phyloP scores from a whole-genome alignment of 2,888 invertebrate genomes.

The Cantharis rustica region DNA sequence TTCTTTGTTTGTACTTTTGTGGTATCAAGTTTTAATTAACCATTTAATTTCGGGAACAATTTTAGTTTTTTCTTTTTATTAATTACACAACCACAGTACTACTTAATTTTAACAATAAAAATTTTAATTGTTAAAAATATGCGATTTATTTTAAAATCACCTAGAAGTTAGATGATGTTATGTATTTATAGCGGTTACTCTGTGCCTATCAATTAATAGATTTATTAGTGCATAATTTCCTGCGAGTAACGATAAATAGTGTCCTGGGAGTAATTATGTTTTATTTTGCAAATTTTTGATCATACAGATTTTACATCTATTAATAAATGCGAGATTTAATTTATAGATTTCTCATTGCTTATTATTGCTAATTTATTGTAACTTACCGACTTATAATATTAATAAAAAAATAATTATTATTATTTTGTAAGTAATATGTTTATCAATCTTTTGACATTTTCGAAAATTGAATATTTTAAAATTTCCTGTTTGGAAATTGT shows the following conservation, averaged over 20 bases:
- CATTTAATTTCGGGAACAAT: background rate
- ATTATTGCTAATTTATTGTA: background rate
- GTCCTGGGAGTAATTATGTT: background rate
- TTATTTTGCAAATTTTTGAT: background rate
- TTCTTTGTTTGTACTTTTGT: background rate
- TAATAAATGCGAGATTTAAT: background rate
- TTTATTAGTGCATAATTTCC: slow-evolving; percentile 9
- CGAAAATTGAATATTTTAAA: background rate
- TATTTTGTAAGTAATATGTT: background rate
- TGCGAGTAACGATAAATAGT: slow-evolving; percentile 4
- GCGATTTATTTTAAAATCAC: background rate
- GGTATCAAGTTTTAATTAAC: background rate
- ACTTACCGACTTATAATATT: background rate
- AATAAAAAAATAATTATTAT: background rate
- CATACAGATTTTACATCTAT: background rate
- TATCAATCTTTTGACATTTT: background rate
- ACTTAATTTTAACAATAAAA: background rate
- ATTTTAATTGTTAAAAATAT: background rate
- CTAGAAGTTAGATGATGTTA: background rate
- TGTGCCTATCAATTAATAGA: background rate
- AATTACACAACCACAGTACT: background rate
- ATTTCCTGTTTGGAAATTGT: background rate
- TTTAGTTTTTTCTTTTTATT: background rate
- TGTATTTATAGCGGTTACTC: slow-evolving; percentile 5
- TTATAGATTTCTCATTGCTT: background rate